These are phyloP conservation scores for Poeciliopsis retropinna DNA, from an alignment of 2,113 vertebrate genomes.

Conservation along the genomic window DNA sequence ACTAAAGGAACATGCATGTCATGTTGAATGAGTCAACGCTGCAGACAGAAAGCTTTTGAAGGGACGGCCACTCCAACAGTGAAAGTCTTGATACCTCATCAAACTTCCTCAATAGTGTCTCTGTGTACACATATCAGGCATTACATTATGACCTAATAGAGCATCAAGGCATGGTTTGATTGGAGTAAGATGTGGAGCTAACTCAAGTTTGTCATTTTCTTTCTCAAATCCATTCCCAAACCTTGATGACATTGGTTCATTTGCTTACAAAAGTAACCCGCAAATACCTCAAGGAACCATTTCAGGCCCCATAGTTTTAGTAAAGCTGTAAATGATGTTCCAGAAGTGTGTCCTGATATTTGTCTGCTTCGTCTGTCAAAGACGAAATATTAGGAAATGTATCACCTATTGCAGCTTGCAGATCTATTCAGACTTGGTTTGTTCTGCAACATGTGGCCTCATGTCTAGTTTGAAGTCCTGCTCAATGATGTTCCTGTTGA, in stretches of 20 bases:
- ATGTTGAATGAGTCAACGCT: slow-evolving; percentile 38
- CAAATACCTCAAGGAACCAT: not conserved
- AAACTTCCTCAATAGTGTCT: too few relatives aligned
- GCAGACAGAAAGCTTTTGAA: not conserved
- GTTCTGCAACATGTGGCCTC: not conserved
- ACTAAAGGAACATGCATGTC: slow-evolving; percentile 6
- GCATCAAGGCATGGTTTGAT: not conserved
- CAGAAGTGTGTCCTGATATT: too few relatives aligned
- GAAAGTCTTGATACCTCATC: too few relatives aligned
- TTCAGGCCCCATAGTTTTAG: too few relatives aligned
- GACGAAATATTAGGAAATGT: not conserved
- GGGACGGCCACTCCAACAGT: too few relatives aligned
- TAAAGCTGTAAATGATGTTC: too few relatives aligned
- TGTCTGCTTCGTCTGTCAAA: too few relatives aligned
- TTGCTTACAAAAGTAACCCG: not conserved
- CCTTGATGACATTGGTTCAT: not conserved
- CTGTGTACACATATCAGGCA: too few relatives aligned
- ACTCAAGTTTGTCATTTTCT: not conserved
- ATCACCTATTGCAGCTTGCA: not conserved
- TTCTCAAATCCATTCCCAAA: not conserved
- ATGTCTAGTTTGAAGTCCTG: not conserved
- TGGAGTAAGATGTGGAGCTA: not conserved
- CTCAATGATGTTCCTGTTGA: not conserved
- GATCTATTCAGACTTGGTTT: not conserved
- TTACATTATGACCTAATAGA: not conserved